Percentiles rank a stretch among this genome's conserved stretches.
These are phyloP conservation scores for Calidris pugnax DNA, from an alignment of 2,113 vertebrate genomes.

Conservation along the genomic window DNA sequence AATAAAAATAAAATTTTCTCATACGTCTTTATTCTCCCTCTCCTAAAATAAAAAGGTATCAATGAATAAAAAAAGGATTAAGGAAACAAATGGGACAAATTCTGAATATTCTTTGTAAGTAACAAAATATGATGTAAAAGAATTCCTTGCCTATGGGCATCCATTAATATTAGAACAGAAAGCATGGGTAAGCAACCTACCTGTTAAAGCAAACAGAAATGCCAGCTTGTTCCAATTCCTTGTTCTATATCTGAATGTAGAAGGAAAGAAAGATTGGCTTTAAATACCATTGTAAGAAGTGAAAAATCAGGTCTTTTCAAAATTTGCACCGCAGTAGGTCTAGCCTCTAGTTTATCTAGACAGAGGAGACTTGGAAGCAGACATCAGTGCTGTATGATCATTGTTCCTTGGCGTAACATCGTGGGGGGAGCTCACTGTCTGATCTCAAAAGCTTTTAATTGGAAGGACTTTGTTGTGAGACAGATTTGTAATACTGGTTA, in stretches of 20 bases:
- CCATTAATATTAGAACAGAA: background rate
- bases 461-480: background rate
- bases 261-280: background rate
- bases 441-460: background rate
- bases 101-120: background rate
- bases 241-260: background rate
- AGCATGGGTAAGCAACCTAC: background rate
- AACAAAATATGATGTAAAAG: background rate
- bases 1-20: background rate
- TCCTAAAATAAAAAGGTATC: background rate
- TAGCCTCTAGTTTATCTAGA: background rate
- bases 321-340: background rate
- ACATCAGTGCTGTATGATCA: background rate
- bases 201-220: background rate
- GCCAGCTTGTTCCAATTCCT: background rate
- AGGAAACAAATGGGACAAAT: background rate
- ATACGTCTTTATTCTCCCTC: background rate
- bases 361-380: background rate
- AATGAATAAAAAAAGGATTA: background rate
- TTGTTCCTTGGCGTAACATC: background rate
- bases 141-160: background rate
- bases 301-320: background rate
- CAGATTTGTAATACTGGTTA: background rate
- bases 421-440: background rate
- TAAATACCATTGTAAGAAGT: background rate